Evolutionary conservation across 2,888 invertebrate species (phyloP), one percentile per base, ranked within the genome.

Genomic region (Melanotus villosus): DNA sequence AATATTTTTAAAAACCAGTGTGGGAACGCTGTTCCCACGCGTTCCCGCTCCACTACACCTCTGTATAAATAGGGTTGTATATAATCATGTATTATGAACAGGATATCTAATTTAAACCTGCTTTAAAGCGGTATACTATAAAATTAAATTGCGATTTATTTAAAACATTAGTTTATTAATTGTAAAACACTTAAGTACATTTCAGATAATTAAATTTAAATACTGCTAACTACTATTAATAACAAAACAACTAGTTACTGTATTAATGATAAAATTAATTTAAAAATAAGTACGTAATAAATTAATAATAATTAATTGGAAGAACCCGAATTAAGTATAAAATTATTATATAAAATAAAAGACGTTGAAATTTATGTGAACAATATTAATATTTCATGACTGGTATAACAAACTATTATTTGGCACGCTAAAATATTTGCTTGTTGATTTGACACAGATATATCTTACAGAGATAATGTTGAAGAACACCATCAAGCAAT

Each of bases 371-470:
- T 23, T n/a, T 16, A 23, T n/a, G 47, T 23, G 12, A 2, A 23
- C n/a, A 23, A 23, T 23, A 12, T 14, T 47, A 56, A 56, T 21
- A 56, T n/a, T 38, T 56, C 21, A 18, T 52, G 52, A 52, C 12
- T 18, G 52, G 52, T 34, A 43, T 60, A 47, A 60, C 62, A 68
- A 62, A 62, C 30, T 36, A 62, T 54, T 50, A 68, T 68, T 68
- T 68, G 67, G 67, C 67, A 68, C 67, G 23, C 52, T 56, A 68
- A 54, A 62, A 32, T 41, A 47, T 63, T 57, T 26, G 58, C 41
- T 52, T 58, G 47, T 65, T 59, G 50, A 50, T 62, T 66, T 76
- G 75, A 76, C 75, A 76, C 75, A 75, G 68, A 71, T 72, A 68
- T 75, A 75, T 76, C 73, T 73, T 73, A 70, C 71, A 62, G 63